Base-by-base conservation (phyloP, 2,888 invertebrate genomes). In the Pseudoips prasinana region DNA sequence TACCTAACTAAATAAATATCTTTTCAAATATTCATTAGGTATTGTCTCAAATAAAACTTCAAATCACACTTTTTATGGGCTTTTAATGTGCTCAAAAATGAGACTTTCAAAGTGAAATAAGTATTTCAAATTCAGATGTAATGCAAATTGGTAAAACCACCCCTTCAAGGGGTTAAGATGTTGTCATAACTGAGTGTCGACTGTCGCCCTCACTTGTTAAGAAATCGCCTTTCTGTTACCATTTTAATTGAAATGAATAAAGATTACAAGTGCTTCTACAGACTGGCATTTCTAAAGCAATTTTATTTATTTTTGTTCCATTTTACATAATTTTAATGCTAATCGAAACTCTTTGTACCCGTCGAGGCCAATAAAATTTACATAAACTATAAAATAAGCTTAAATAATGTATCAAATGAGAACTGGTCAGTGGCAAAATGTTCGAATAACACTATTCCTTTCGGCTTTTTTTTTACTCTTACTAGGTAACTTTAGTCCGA, bases 121-220 rank as follows among this genome's bases (percentile, higher is more conserved):
- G 58, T 64, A 65, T 74, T 76, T 68, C 58, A 58, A 73, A 79
- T 72, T 72, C 60, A 73, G 70, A 79, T 76, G 66, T 67, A 73
- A 83, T 83, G 85, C 78, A 84, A 86, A 86, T 85, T 69, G 67
- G 52, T 47, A 58, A 53, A 55, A 58, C 70, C 65, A 68, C 58
- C 62, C 47, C 63, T 57, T 47, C 46, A 57, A 78, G 77, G 84
- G 84, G 85, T 80, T 79, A 78, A 80, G 81, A 76, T 86, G 85
- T 85, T 86, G 76, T 83, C 66, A 66, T 74, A 84, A 72, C 76
- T 61, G 76, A 86, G 86, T 85, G 84, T 75, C 61, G 62, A 20
- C 20, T 20, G 20, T 20, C 57, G 60, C 53, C 51, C 55, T 61
- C 63, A 65, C 65, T 64, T 49, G 56, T 55, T 48, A 18, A 10